Conservation (phyloP, 2,888 invertebrate genomes). For the Euphydryas editha region DNA sequence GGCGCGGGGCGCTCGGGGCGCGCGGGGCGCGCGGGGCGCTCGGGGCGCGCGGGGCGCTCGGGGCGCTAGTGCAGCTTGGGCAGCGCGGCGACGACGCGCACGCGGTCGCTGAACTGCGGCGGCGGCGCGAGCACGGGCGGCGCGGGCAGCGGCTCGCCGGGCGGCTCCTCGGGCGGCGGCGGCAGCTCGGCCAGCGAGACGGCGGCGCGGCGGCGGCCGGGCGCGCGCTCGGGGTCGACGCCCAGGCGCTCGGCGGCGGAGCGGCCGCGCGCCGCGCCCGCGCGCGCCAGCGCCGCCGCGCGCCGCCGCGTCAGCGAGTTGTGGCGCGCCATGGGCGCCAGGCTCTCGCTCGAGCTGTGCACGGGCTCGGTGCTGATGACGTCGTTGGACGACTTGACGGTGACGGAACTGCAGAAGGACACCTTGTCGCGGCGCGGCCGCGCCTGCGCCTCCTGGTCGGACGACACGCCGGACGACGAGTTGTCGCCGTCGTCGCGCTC, state of each 20-base stretch:
- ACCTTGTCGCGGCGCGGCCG: slow-evolving; percentile 72
- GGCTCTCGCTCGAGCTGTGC: slow-evolving; percentile 76
- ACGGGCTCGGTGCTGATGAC: slow-evolving; percentile 82
- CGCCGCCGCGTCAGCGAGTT: slow-evolving; percentile 85
- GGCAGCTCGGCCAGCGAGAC: slow-evolving; percentile 79
- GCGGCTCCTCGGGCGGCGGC: slow-evolving; percentile 78
- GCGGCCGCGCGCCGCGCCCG: slow-evolving; percentile 58
- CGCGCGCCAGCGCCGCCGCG: slow-evolving; percentile 82
- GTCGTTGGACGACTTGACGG: slow-evolving; percentile 79
- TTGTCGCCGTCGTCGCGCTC: slow-evolving; percentile 92
- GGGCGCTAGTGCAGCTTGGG: slow-evolving; percentile 86
- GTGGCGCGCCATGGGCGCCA: slow-evolving; percentile 83
- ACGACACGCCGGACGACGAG: slow-evolving; percentile 94
- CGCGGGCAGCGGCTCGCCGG: slow-evolving; percentile 62
- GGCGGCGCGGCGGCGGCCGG: slow-evolving; percentile 90
- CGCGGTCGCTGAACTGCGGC: slow-evolving; percentile 95
- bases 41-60: slow-evolving; percentile 43
- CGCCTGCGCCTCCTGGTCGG: slow-evolving; percentile 87
- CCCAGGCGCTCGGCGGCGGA: slow-evolving; percentile 77
- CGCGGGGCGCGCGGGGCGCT: slow-evolving; percentile 93
- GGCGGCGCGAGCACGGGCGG: slow-evolving; percentile 92
- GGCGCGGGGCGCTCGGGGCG: slow-evolving; percentile 72
- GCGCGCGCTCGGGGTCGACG: slow-evolving; percentile 79
- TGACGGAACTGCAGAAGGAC: slow-evolving; percentile 79
- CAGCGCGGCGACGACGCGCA: slow-evolving; percentile 92